Evolutionary conservation across 2,113 vertebrate genomes (phyloP).

Genomic region (Xyliphius kryptos): DNA sequence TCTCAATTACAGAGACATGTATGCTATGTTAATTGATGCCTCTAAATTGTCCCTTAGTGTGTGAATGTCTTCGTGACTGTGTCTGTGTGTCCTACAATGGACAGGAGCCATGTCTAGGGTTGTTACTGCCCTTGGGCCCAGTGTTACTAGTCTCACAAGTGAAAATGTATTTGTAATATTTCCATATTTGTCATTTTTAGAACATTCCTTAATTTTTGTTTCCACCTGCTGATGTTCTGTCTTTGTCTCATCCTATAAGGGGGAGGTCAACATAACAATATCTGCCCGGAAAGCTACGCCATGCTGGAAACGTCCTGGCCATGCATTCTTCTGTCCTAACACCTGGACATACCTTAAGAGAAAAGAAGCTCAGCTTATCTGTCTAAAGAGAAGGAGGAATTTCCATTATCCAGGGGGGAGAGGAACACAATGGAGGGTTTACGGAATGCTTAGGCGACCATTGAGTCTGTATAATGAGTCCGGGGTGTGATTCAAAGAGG

Average conservation of each 20-base stretch:
- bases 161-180: no score
- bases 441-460: slow-evolving; percentile 3
- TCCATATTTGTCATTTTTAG: no score
- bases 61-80: no score
- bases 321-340: slow-evolving; percentile 26
- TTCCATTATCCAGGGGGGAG: slow-evolving; percentile 11
- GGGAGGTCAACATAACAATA: slow-evolving; percentile 11
- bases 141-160: not conserved
- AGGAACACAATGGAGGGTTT: not conserved
- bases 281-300: not conserved
- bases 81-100: no score
- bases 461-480: not conserved
- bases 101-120: no score
- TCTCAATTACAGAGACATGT: no score
- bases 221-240: not conserved
- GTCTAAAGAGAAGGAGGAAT: slow-evolving; percentile 16
- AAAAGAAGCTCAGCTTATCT: slow-evolving; percentile 27
- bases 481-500: not conserved
- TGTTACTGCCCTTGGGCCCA: no score
- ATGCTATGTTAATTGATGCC: no score
- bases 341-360: slow-evolving; percentile 25
- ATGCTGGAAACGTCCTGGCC: not conserved
- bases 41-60: no score
- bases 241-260: slow-evolving; percentile 5
- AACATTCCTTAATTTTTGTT: no score